Evolutionary conservation across 2,888 invertebrate species (phyloP).

Genomic region (Tenthredo notha): DNA sequence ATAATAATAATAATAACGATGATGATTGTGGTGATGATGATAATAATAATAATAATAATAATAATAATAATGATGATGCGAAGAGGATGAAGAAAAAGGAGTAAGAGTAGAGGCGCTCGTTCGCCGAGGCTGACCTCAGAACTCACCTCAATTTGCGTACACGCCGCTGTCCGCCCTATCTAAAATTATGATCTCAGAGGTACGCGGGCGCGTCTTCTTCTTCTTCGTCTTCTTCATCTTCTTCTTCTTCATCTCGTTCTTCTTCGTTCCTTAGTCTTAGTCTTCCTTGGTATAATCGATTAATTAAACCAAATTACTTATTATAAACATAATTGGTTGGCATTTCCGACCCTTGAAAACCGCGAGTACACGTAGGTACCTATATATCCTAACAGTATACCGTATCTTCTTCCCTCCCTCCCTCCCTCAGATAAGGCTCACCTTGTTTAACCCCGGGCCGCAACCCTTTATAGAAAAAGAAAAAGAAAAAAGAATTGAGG

Average conservation of each 20-base stretch:
- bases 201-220: conserved; percentile 60
- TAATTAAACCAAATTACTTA: conserved; percentile 71
- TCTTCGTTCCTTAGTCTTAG: neutral
- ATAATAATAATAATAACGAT: neutral
- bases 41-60: neutral
- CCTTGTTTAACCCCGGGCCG: neutral
- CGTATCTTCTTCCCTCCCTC: no score
- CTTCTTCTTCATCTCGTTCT: neutral
- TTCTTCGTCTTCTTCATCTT: neutral
- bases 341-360: conserved; percentile 67
- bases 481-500: no score
- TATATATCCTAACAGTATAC: neutral
- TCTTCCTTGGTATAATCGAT: conserved; percentile 66
- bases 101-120: conserved; percentile 48
- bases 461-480: no score
- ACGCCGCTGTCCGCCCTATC: conserved; percentile 53
- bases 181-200: conserved; percentile 54
- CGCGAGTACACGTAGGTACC: neutral
- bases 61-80: conserved; percentile 16
- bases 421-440: no score
- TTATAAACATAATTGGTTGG: conserved; percentile 62
- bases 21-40: neutral
- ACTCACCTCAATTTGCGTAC: conserved; percentile 53
- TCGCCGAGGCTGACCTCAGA: conserved; percentile 66
- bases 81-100: conserved; percentile 25